A percentile compares a stretch with the other conserved stretches of the same genome.
Conservation (phyloP, 2,888 invertebrate genomes). For the Monoplex corrugatus region DNA sequence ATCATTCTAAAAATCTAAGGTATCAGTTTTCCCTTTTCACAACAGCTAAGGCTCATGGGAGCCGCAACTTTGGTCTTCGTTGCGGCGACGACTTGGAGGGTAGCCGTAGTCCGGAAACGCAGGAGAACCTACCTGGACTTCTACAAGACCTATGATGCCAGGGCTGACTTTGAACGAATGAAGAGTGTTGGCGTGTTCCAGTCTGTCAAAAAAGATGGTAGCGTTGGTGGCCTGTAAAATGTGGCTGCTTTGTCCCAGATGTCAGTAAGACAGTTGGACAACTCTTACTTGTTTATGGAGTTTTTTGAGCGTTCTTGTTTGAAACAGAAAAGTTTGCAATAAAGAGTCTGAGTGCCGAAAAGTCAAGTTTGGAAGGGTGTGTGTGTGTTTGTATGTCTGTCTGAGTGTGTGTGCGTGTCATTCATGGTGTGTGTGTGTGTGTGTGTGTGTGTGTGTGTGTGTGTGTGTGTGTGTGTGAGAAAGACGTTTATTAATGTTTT, state of each 20-base stretch:
- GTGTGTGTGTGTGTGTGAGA: background rate
- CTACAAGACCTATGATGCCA: constrained; percentile 87
- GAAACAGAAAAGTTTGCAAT: background rate
- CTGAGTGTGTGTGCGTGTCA: background rate
- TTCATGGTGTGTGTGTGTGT: background rate
- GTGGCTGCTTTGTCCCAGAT: too few species aligned
- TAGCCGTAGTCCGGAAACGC: background rate
- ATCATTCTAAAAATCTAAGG: too few species aligned
- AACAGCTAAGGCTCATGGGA: background rate
- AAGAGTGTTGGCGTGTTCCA: constrained; percentile 87
- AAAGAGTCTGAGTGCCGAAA: background rate
- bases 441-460: too few species aligned
- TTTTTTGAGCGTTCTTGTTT: too few species aligned
- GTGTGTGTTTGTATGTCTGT: constrained; percentile 4
- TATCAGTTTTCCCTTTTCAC: background rate
- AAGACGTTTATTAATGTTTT: too few species aligned
- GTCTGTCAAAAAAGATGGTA: constrained; percentile 83
- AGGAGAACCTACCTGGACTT: constrained; percentile 5
- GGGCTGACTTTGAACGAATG: constrained; percentile 87
- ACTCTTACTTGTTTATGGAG: background rate
- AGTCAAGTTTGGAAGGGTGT: background rate
- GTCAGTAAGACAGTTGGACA: too few species aligned
- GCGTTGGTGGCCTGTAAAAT: constrained; percentile 60
- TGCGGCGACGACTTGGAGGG: background rate
- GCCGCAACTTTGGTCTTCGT: background rate